Evolutionary conservation across 2,113 vertebrate genomes (phyloP), one percentile per base, ranked within the genome.

Genomic region (Ranitomeya variabilis): DNA sequence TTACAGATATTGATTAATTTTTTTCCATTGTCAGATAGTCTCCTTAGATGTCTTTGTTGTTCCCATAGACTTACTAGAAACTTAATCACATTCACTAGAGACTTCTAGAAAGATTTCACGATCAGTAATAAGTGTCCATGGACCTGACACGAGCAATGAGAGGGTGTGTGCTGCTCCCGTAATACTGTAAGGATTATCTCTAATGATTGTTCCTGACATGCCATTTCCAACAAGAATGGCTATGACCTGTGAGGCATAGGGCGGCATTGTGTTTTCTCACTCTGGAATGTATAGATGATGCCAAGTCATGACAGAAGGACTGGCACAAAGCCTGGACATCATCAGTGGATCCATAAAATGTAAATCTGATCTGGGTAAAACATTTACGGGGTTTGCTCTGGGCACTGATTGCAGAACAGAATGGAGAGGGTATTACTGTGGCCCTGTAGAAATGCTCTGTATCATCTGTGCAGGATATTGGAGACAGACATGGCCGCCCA

Each of bases 181-280:
- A 55, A 87, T 21, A 59, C 66, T 83, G 52, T 6, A 52, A 55
- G 67, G 80, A 87, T 87, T 80, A 87, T 52, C n/a, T 45, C 26
- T 82, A 67, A 31, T 87, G 79, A 81, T 71, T 74, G 87, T 62
- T 88, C 80, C 19, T 88, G 80, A 71, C 87, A 83, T 66, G 45
- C 54, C 57, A 52, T 19, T 31, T 57, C 69, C 16, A 69, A 57
- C 54, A 55, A 76, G n/a, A 52, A 51, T 83, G 66, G 54, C 13
- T 73, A 83, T 88, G 79, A 88, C 80, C 80, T 74, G 87, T 60
- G 21, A 62, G 66, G 64, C 67, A 88, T 64, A 88, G 66, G 54
- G 55, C 80, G 57, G 79, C 79, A 83, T 82, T 88, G 87, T 88
- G 18, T 88, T 88, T 57, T 74, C 14, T 82, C 67, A 88, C 19